phyloP scores from a whole-genome alignment of 2,888 invertebrate genomes.

The Eueremaeus valkanovi region DNA sequence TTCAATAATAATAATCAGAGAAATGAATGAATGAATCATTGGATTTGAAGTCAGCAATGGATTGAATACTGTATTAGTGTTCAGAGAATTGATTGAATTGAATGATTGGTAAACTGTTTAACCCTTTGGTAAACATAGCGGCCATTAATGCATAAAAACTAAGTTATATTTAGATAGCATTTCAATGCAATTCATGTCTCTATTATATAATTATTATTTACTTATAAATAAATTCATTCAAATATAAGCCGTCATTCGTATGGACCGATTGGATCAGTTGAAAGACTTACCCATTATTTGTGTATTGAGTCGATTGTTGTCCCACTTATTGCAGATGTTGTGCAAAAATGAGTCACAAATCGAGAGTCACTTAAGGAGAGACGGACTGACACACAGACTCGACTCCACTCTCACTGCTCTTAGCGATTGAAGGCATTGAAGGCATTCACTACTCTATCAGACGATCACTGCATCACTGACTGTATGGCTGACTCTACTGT shows the following conservation, averaged over 20 bases:
- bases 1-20: no score
- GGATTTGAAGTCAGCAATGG: no score
- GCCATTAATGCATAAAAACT: not conserved
- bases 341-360: constrained; percentile 21
- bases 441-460: not conserved
- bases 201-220: no score
- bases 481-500: not conserved
- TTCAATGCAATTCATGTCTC: not conserved
- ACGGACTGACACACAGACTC: not conserved
- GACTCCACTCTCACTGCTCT: not conserved
- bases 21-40: no score
- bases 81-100: no score
- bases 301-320: not conserved
- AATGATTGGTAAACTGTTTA: not conserved
- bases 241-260: not conserved
- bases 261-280: not conserved
- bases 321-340: constrained; percentile 18
- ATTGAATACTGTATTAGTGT: no score
- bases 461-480: not conserved
- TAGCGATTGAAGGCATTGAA: not conserved
- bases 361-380: not conserved
- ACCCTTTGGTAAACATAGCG: not conserved
- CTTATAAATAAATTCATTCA: no score
- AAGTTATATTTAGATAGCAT: not conserved
- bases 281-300: constrained; percentile 27